Percentiles rank a stretch among this genome's conserved stretches.
Conservation (phyloP, 2,113 vertebrate species). For the Mesembrinibis cayennensis region DNA sequence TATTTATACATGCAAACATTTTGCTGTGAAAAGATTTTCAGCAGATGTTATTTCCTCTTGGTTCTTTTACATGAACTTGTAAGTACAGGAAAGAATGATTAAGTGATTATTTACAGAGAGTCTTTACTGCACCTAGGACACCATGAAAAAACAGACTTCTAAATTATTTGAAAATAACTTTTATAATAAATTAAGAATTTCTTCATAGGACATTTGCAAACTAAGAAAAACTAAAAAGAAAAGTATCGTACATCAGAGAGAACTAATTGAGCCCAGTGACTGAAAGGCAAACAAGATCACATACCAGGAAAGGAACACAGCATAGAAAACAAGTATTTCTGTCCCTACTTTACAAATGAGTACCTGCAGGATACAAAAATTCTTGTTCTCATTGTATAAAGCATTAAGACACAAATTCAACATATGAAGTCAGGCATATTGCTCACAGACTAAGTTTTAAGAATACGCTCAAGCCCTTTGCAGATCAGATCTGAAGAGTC, state of each 20-base stretch:
- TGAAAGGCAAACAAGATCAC: rapidly evolving
- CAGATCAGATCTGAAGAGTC: background rate
- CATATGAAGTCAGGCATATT: background rate
- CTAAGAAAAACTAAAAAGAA: background rate
- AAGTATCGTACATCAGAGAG: background rate
- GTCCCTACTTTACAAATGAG: background rate
- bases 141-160: background rate
- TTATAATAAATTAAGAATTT: background rate
- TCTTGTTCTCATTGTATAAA: background rate
- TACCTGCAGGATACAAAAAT: background rate
- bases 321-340: background rate
- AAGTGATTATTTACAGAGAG: background rate
- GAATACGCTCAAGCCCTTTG: background rate
- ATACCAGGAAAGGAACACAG: background rate
- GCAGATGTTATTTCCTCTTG: background rate
- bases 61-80: background rate
- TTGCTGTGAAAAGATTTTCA: background rate
- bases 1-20: background rate
- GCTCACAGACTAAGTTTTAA: background rate
- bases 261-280: background rate
- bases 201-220: background rate
- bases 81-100: background rate
- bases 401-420: background rate
- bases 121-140: background rate
- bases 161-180: background rate